Percentiles rank a stretch among this genome's conserved stretches.
Evolutionary conservation across 2,797 vertebrate genomes (phyloP).

Genomic region (Phylloscopus collybita): DNA sequence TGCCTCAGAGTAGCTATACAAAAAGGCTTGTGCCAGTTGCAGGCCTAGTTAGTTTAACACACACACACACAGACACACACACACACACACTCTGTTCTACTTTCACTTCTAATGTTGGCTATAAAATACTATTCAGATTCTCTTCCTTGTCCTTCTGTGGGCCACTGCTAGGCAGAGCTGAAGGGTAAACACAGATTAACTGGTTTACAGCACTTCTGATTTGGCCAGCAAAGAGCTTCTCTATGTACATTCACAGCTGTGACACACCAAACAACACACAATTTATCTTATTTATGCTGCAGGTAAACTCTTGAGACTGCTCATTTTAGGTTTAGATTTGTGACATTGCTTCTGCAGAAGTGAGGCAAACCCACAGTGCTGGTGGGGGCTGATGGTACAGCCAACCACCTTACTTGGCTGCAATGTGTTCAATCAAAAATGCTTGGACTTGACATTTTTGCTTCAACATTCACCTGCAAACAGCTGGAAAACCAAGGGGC

Average conservation of each 20-base stretch:
- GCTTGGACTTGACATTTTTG: neutral
- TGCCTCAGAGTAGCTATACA: slow-evolving; percentile 39
- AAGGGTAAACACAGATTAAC: slow-evolving; percentile 14
- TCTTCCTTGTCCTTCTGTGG: neutral
- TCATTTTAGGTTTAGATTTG: neutral
- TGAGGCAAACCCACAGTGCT: neutral
- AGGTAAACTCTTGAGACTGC: neutral
- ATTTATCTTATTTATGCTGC: neutral
- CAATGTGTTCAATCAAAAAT: neutral
- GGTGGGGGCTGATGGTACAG: rapidly evolving
- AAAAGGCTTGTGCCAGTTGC: neutral
- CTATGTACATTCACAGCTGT: neutral
- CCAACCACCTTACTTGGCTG: neutral
- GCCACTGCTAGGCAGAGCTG: neutral
- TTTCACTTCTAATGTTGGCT: neutral
- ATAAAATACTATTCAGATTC: neutral
- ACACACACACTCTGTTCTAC: neutral
- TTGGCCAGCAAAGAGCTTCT: neutral
- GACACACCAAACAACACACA: neutral
- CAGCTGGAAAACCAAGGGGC: neutral
- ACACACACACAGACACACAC: neutral
- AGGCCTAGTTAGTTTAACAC: neutral
- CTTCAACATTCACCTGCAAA: neutral
- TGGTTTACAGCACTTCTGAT: neutral
- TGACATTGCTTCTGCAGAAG: neutral